Percentiles rank a stretch among this genome's conserved stretches.
Conservation (phyloP, 2,797 vertebrate species). For the Syngnathus rostellatus region DNA sequence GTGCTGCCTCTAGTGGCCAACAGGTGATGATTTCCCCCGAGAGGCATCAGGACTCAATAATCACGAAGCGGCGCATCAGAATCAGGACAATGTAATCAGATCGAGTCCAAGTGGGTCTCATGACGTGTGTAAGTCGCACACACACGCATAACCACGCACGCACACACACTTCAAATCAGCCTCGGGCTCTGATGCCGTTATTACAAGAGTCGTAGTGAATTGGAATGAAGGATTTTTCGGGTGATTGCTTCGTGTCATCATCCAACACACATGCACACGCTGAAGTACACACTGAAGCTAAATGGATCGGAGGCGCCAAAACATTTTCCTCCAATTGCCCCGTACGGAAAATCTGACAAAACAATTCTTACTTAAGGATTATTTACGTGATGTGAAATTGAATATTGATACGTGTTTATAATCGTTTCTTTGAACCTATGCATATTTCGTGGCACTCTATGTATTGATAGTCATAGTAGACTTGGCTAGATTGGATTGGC, state of each 20-base stretch:
- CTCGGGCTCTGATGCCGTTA: constrained; percentile 22
- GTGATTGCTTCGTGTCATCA: constrained; percentile 3
- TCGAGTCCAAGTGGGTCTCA: constrained; percentile 16
- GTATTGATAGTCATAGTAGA: too few species aligned
- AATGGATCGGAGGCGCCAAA: not conserved
- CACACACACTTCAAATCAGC: constrained; percentile 16
- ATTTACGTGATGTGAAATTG: too few species aligned
- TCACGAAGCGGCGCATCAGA: constrained; percentile 15
- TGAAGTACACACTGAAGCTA: not conserved
- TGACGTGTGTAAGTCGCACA: not conserved
- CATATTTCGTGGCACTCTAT: too few species aligned
- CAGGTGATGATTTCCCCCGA: constrained; percentile 56
- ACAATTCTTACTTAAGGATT: too few species aligned
- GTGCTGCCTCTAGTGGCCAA: constrained; percentile 33
- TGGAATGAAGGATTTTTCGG: constrained; percentile 10
- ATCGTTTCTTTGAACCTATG: too few species aligned
- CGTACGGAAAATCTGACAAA: not conserved
- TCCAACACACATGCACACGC: constrained; percentile 6
- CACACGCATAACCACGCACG: not conserved
- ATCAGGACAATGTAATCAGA: constrained; percentile 27
- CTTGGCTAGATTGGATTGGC: too few species aligned
- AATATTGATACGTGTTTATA: too few species aligned
- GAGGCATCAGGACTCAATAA: constrained; percentile 37
- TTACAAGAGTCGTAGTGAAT: constrained; percentile 13
- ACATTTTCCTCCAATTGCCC: not conserved